Conservation (phyloP, 2,888 invertebrate species). For the Maniola hyperantus region DNA sequence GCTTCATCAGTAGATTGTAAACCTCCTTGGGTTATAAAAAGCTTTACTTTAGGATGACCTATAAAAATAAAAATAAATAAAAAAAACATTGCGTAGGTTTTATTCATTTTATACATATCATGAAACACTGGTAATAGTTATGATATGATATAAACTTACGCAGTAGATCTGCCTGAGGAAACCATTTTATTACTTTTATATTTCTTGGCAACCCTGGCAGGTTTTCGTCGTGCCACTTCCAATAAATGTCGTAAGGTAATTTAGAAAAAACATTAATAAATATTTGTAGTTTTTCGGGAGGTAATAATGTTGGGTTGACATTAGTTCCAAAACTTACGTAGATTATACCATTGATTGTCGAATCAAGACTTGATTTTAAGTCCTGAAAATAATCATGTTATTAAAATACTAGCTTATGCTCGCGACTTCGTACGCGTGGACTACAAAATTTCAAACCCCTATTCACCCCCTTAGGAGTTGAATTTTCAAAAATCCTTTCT, state of each 20-base stretch:
- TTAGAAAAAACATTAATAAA: conserved; percentile 54
- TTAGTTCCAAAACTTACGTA: conserved; percentile 64
- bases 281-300: conserved; percentile 41
- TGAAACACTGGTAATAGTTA: too few species aligned
- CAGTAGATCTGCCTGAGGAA: conserved; percentile 58
- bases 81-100: too few species aligned
- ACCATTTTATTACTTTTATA: conserved; percentile 59
- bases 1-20: conserved; percentile 69
- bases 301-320: conserved; percentile 43
- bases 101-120: too few species aligned
- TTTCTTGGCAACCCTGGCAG: conserved; percentile 51
- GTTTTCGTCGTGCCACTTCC: conserved; percentile 60
- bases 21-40: conserved; percentile 67
- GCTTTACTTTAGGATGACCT: conserved; percentile 68
- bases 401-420: too few species aligned
- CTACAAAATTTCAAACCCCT: too few species aligned
- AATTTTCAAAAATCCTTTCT: too few species aligned
- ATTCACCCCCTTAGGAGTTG: too few species aligned
- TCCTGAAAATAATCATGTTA: conserved; percentile 47
- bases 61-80: too few species aligned
- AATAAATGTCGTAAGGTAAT: conserved; percentile 57
- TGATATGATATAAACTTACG: conserved; percentile 49
- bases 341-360: conserved; percentile 55
- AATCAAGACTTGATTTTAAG: conserved; percentile 51
- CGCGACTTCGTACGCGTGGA: too few species aligned